phyloP scores from a whole-genome alignment of 2,888 invertebrate genomes.

The Catocala fraxini region DNA sequence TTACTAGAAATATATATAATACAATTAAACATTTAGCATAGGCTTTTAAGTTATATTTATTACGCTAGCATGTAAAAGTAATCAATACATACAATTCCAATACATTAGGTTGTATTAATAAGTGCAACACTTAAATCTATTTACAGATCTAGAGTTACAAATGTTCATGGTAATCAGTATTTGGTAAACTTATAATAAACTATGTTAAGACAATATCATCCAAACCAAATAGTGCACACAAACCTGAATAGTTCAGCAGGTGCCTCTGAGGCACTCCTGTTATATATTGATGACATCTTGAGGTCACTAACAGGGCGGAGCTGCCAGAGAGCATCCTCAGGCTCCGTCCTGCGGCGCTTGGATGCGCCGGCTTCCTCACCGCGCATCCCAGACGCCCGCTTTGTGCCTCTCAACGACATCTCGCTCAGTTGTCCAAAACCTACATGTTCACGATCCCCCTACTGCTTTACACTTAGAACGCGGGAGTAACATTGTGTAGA shows the following conservation, averaged over 20 bases:
- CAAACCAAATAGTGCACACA: conserved; percentile 61
- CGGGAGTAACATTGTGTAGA: conserved; percentile 83
- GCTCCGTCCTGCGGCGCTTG: conserved; percentile 81
- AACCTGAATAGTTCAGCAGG: conserved; percentile 94
- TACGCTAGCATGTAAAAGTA: conserved; percentile 9
- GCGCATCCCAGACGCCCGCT: conserved; percentile 79
- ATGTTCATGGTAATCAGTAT: conserved; percentile 5
- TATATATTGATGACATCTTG: conserved; percentile 96
- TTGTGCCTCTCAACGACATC: conserved; percentile 86
- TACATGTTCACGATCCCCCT: conserved; percentile 83
- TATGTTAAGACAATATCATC: conserved; percentile 26
- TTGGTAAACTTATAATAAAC: conserved; percentile 16
- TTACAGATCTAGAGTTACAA: conserved; percentile 14
- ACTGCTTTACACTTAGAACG: conserved; percentile 84
- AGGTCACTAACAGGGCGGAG: conserved; percentile 94
- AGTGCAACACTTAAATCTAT: conserved; percentile 13
- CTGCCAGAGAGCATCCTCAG: conserved; percentile 90
- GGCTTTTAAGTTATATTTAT: not conserved
- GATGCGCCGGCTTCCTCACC: conserved; percentile 79
- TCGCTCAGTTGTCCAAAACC: conserved; percentile 72
- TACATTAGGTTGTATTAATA: conserved; percentile 2
- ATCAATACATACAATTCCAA: conserved; percentile 2
- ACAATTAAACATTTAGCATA: not conserved
- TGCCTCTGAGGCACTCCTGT: conserved; percentile 93
- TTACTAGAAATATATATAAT: too few relatives aligned